Evolutionary conservation across 2,888 invertebrate species (phyloP).

Genomic region (Protonemura montana): DNA sequence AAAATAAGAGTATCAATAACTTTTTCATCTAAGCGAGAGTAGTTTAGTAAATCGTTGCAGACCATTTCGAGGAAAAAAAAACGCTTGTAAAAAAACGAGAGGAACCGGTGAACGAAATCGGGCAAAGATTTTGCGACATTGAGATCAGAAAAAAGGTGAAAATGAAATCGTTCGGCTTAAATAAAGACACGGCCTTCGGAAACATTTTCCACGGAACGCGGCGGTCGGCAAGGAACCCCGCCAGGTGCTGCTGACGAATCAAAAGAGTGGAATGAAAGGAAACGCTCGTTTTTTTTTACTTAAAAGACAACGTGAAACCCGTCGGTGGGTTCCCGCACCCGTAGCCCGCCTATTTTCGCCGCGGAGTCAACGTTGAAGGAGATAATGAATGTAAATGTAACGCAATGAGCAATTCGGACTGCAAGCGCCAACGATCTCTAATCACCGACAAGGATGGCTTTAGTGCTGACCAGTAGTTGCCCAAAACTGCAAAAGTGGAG

Average conservation of each 20-base stretch:
- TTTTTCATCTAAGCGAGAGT: neutral
- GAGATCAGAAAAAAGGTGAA: neutral
- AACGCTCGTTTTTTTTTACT: neutral
- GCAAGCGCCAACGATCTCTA: no score
- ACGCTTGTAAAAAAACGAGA: neutral
- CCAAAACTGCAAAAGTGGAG: no score
- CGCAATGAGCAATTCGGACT: no score
- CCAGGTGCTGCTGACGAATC: neutral
- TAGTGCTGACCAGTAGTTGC: no score
- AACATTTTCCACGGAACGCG: neutral
- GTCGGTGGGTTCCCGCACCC: neutral
- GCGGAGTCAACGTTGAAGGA: no score
- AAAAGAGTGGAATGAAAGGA: neutral
- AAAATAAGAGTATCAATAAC: neutral
- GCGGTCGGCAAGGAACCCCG: neutral
- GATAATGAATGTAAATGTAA: no score
- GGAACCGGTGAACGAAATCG: neutral
- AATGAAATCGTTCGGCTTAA: no score
- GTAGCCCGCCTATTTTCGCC: no score
- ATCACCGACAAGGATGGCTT: no score
- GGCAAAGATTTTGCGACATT: neutral
- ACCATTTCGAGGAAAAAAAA: neutral
- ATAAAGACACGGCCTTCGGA: neutral
- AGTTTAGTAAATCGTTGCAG: neutral
- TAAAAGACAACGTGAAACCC: neutral